Conservation (phyloP, 2,113 vertebrate species). For the Bos taurus region DNA sequence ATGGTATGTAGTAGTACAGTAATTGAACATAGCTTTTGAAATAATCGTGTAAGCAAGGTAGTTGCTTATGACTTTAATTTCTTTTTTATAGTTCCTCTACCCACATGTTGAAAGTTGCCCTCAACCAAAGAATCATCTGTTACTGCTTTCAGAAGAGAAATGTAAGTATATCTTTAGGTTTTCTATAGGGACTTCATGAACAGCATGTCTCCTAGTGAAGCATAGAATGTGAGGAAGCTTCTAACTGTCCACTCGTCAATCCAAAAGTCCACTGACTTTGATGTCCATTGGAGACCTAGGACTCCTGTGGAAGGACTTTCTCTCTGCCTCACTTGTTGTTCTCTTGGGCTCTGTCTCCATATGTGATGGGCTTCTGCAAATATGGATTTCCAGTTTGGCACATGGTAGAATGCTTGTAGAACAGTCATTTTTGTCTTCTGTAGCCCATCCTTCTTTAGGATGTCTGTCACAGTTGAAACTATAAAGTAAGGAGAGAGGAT, state of each 20-base stretch:
- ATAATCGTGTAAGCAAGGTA: background rate
- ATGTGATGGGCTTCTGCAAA: background rate
- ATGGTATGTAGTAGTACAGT: background rate
- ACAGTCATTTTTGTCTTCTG: background rate
- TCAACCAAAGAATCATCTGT: conserved; percentile 85
- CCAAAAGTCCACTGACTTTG: background rate
- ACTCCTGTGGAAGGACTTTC: background rate
- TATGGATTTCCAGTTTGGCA: background rate
- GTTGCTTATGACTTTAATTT: conserved; percentile 50
- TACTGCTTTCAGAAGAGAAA: conserved; percentile 94
- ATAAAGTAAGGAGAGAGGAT: background rate
- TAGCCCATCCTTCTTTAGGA: background rate
- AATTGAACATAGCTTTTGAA: background rate
- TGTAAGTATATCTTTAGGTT: conserved; percentile 83
- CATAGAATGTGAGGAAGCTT: background rate
- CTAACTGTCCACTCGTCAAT: background rate
- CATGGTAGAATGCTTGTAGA: background rate
- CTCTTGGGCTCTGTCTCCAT: background rate
- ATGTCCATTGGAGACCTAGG: background rate
- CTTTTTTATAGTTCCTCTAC: conserved; percentile 88
- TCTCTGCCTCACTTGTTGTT: background rate
- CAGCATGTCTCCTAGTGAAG: background rate
- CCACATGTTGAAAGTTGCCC: conserved; percentile 76
- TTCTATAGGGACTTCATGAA: background rate
- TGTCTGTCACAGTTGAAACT: background rate